phyloP scores from a whole-genome alignment of 92 coral and sea anemone species.

The Zoanthus sansibaricus region DNA sequence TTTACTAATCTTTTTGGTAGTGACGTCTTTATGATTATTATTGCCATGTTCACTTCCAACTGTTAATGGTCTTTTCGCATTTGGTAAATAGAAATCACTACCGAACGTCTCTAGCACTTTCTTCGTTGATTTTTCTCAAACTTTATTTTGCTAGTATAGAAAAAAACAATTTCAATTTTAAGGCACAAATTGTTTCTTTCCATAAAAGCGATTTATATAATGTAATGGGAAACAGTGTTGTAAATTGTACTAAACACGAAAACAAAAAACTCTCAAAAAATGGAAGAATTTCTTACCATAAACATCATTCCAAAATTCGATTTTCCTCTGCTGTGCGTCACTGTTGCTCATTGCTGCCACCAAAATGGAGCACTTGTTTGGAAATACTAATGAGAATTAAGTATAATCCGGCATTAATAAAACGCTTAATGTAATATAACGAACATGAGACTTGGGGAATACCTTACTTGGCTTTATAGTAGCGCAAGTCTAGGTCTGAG shows the following conservation, averaged over 20 bases:
- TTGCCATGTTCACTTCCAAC: too few relatives aligned
- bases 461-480: background rate
- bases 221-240: background rate
- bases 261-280: background rate
- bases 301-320: conserved; percentile 79
- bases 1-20: too few relatives aligned
- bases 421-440: background rate
- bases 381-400: conserved; percentile 69
- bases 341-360: conserved; percentile 83
- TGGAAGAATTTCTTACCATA: background rate
- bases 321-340: conserved; percentile 60
- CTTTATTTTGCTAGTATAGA: too few relatives aligned
- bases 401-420: background rate
- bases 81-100: too few relatives aligned
- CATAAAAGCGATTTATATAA: background rate
- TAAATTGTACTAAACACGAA: background rate
- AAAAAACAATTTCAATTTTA: background rate
- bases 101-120: too few relatives aligned
- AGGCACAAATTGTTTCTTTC: background rate
- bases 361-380: conserved; percentile 86
- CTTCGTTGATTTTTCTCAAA: too few relatives aligned
- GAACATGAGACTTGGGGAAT: too few relatives aligned
- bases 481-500: background rate
- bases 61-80: too few relatives aligned
- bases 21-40: too few relatives aligned